A percentile compares a stretch with the other conserved stretches of the same genome.
phyloP scores from a whole-genome alignment of 2,113 vertebrate genomes.

The Dicaeum eximium region DNA sequence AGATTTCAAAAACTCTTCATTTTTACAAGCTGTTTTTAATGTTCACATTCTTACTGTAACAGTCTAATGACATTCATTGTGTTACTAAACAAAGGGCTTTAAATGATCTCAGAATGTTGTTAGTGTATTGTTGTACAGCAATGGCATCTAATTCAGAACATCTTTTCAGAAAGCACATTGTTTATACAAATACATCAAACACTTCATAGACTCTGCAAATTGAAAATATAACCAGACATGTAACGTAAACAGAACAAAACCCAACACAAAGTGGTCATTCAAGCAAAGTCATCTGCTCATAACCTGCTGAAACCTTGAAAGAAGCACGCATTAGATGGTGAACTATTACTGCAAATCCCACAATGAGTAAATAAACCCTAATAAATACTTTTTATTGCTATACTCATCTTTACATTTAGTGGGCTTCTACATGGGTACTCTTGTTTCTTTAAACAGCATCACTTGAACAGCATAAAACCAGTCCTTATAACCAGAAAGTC shows the following conservation, averaged over 20 bases:
- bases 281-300: neutral
- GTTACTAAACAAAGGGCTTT: neutral
- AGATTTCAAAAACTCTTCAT: neutral
- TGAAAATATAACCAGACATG: neutral
- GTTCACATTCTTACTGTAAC: neutral
- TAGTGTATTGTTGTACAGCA: neutral
- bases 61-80: neutral
- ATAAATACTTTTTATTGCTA: neutral
- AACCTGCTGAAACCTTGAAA: neutral
- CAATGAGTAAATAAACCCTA: neutral
- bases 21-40: neutral
- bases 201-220: neutral
- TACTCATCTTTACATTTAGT: neutral
- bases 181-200: slow-evolving; percentile 10
- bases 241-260: neutral
- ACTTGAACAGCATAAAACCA: neutral
- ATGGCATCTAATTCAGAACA: neutral
- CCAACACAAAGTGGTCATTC: neutral
- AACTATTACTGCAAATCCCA: neutral
- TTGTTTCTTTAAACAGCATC: neutral
- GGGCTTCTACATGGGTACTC: neutral
- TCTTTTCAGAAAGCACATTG: neutral
- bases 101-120: neutral
- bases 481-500: neutral
- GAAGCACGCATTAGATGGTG: neutral